Percentiles rank a stretch among this genome's conserved stretches.
phyloP scores from a whole-genome alignment of 2,888 invertebrate species.

The Nomada flava region DNA sequence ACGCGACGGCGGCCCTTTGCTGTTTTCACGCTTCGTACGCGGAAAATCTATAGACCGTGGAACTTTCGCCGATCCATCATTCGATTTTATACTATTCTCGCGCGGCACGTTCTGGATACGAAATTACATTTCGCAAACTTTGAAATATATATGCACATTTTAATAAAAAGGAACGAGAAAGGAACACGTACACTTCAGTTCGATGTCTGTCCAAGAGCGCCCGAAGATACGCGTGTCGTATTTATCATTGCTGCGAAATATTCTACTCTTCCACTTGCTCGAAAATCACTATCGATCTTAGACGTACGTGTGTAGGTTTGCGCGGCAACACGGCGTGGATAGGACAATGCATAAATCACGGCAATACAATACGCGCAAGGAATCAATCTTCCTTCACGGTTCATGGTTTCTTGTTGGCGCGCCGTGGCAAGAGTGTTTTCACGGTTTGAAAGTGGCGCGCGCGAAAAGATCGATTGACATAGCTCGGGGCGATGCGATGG shows the following conservation, averaged over 20 bases:
- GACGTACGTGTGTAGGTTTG: background rate
- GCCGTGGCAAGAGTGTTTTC: constrained; percentile 60
- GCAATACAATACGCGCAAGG: constrained; percentile 47
- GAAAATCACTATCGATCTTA: constrained; percentile 18
- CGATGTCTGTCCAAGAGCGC: background rate
- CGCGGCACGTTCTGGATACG: no score
- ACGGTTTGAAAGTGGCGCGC: constrained; percentile 63
- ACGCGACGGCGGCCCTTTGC: constrained; percentile 7
- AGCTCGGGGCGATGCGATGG: constrained; percentile 26
- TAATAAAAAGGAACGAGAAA: no score
- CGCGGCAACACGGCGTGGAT: constrained; percentile 19
- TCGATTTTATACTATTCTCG: no score
- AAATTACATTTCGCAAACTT: background rate
- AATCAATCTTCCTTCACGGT: constrained; percentile 60
- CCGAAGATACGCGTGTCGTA: no score
- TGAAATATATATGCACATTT: no score
- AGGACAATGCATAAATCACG: constrained; percentile 57
- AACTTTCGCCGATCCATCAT: no score
- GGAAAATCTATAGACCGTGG: background rate
- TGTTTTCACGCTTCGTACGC: background rate
- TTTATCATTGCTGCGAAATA: background rate
- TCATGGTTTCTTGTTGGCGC: constrained; percentile 55
- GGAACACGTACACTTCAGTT: background rate
- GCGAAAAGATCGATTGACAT: constrained; percentile 60
- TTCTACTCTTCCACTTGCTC: background rate